These are phyloP conservation scores for Drosophila sturtevanti DNA, from an alignment of 1,140 invertebrate species.

Conservation along the genomic window DNA sequence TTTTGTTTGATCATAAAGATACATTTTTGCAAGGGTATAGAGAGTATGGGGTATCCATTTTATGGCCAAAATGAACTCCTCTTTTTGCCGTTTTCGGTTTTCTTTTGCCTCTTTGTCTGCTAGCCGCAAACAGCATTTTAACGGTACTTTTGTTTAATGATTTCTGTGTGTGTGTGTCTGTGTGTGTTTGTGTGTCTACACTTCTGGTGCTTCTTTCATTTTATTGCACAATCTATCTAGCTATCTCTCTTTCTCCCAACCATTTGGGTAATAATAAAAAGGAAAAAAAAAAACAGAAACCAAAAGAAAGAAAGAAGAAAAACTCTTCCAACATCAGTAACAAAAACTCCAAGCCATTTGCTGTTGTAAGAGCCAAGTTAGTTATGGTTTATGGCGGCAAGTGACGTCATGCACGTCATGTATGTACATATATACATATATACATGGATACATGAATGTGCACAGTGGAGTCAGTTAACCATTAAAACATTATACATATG, in stretches of 20 bases:
- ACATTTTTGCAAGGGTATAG: too few species aligned
- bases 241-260: background rate
- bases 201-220: constrained; percentile 34
- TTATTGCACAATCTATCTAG: constrained; percentile 17
- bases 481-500: background rate
- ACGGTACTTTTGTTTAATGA: constrained; percentile 30
- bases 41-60: too few species aligned
- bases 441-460: background rate
- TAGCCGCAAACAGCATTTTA: constrained; percentile 18
- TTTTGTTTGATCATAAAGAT: too few species aligned
- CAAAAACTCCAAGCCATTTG: background rate
- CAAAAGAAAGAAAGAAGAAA: background rate
- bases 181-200: background rate
- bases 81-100: background rate
- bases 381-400: background rate
- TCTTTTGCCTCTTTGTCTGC: background rate
- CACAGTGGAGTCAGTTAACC: background rate
- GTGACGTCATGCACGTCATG: background rate
- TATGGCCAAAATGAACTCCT: background rate
- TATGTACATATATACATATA: background rate
- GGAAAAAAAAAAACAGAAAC: background rate
- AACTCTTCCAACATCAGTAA: background rate
- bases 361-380: background rate
- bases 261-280: background rate
- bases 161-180: background rate